Evolutionary conservation across 2,113 vertebrate species (phyloP).

Genomic region (Sarotherodon lohbergeri): DNA sequence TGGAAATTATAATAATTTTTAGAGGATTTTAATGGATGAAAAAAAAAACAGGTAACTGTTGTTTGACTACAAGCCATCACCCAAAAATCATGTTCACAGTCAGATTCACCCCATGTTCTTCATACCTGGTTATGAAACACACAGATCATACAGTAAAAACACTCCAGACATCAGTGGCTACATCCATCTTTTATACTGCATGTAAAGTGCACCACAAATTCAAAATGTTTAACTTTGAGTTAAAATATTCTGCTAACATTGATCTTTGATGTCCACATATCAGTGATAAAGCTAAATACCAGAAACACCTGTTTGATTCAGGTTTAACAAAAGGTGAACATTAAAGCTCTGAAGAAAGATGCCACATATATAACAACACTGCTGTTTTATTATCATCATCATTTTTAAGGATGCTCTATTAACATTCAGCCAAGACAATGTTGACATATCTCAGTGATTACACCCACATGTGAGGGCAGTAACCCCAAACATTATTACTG

Average conservation of each 20-base stretch:
- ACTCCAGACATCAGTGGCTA: neutral
- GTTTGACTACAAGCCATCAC: neutral
- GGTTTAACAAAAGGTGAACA: accelerated
- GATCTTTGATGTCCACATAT: neutral
- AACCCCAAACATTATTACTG: neutral
- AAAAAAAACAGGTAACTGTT: accelerated
- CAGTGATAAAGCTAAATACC: neutral
- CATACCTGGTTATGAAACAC: neutral
- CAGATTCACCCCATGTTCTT: neutral
- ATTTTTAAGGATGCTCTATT: neutral
- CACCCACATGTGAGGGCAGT: neutral
- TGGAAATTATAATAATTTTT: accelerated
- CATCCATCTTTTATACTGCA: neutral
- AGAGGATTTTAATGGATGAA: accelerated
- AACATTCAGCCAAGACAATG: accelerated
- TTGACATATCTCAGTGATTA: accelerated
- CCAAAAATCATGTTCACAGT: neutral
- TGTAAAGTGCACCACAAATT: neutral
- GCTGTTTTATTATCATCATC: neutral
- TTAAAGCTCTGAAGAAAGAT: neutral
- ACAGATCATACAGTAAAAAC: neutral
- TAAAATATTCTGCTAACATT: neutral
- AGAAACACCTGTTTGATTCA: neutral
- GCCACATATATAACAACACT: neutral
- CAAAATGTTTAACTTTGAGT: neutral